These are phyloP conservation scores for Heloderma charlesbogerti DNA, from an alignment of 2,113 vertebrate genomes.

Conservation along the genomic window DNA sequence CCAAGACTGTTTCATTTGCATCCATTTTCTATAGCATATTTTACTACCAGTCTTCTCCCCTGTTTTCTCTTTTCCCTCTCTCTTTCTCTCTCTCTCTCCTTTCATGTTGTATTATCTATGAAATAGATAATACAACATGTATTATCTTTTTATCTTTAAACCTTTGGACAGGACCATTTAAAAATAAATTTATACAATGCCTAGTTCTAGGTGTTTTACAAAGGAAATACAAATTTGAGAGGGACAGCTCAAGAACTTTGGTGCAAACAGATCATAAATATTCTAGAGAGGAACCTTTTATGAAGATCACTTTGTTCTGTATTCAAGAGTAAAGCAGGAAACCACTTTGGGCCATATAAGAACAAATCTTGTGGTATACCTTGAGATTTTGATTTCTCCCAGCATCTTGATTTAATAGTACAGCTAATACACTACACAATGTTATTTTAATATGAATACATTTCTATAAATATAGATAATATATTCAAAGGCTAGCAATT, in stretches of 20 bases:
- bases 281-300: neutral
- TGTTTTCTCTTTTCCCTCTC: neutral
- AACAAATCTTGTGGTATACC: neutral
- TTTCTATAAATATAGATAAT: neutral
- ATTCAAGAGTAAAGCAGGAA: neutral
- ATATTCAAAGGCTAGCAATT: neutral
- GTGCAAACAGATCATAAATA: neutral
- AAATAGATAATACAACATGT: too few species aligned
- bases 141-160: neutral
- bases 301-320: neutral
- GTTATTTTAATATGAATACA: neutral
- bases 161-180: neutral
- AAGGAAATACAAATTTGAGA: neutral
- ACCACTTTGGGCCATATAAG: rapidly evolving
- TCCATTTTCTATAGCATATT: neutral
- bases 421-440: neutral
- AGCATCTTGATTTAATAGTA: rapidly evolving
- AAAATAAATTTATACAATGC: neutral
- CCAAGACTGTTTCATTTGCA: neutral
- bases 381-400: neutral
- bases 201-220: neutral
- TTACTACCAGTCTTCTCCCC: neutral
- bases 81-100: too few species aligned
- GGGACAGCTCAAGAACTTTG: neutral
- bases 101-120: neutral